phyloP scores from a whole-genome alignment of 2,888 invertebrate species.

The Salticus scenicus region DNA sequence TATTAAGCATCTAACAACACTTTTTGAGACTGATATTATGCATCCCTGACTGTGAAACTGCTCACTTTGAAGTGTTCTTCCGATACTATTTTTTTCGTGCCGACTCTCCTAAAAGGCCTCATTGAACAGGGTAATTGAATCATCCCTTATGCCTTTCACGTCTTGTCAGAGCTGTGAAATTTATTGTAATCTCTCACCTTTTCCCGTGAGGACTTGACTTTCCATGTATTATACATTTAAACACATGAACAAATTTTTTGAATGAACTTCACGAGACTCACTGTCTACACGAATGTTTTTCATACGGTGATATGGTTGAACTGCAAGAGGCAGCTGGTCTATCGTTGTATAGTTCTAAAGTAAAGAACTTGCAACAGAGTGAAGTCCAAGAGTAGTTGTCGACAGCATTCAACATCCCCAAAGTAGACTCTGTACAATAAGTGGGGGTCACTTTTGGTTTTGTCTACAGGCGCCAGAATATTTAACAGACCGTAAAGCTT shows the following conservation, averaged over 20 bases:
- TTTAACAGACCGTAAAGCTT: conserved; percentile 2
- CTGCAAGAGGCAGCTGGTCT: neutral
- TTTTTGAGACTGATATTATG: neutral
- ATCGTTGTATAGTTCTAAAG: neutral
- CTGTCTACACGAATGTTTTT: conserved; percentile 16
- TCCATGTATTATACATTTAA: neutral
- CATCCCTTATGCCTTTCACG: neutral
- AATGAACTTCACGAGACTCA: neutral
- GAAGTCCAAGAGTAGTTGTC: neutral
- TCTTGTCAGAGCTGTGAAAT: conserved; percentile 3
- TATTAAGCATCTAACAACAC: conserved; percentile 9
- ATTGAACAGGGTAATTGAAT: conserved; percentile 3
- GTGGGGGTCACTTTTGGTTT: conserved; percentile 6
- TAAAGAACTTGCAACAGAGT: neutral
- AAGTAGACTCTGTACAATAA: neutral
- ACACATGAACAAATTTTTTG: conserved; percentile 19
- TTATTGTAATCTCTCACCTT: conserved; percentile 9
- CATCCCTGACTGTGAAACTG: conserved; percentile 15
- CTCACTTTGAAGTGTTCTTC: conserved; percentile 6
- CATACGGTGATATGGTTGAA: neutral
- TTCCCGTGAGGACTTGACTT: conserved; percentile 16
- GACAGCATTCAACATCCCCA: neutral
- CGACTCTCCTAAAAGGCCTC: conserved; percentile 6
- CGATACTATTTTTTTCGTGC: neutral
- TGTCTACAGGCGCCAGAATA: conserved; percentile 13